These are phyloP conservation scores for Mactromeris polynyma DNA, from an alignment of 2,888 invertebrate genomes.

Conservation along the genomic window DNA sequence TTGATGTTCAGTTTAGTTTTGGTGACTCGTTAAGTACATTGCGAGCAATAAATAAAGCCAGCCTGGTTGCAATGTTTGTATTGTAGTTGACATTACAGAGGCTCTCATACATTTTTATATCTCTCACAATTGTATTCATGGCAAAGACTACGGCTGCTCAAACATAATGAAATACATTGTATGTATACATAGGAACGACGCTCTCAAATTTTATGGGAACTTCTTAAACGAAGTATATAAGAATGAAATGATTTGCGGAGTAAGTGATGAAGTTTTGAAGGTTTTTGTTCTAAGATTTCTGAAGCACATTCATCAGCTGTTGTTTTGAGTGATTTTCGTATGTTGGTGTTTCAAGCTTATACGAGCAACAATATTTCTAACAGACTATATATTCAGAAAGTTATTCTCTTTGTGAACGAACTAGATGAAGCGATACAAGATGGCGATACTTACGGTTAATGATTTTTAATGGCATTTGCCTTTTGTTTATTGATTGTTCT, in stretches of 20 bases:
- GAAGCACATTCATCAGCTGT: neutral
- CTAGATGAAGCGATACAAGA: neutral
- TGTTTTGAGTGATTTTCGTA: constrained; percentile 6
- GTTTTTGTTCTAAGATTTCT: constrained; percentile 1
- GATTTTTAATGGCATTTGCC: neutral
- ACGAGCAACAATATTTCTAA: neutral
- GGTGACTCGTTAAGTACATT: neutral
- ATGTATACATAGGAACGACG: neutral
- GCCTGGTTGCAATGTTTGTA: neutral
- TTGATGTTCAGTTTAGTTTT: neutral
- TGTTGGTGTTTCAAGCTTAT: neutral
- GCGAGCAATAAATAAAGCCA: neutral
- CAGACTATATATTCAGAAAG: neutral
- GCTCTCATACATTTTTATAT: neutral
- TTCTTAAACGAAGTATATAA: neutral
- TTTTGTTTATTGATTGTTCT: neutral
- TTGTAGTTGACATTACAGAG: constrained; percentile 3
- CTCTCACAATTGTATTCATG: neutral
- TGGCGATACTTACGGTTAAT: neutral
- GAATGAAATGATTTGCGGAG: neutral
- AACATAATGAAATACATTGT: neutral
- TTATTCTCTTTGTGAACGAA: neutral
- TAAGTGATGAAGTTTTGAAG: constrained; percentile 12
- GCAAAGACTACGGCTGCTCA: neutral
- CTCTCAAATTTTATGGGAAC: constrained; percentile 5